These are phyloP conservation scores for Carpatolechia fugitivella DNA, from an alignment of 2,888 invertebrate species.

Conservation along the genomic window DNA sequence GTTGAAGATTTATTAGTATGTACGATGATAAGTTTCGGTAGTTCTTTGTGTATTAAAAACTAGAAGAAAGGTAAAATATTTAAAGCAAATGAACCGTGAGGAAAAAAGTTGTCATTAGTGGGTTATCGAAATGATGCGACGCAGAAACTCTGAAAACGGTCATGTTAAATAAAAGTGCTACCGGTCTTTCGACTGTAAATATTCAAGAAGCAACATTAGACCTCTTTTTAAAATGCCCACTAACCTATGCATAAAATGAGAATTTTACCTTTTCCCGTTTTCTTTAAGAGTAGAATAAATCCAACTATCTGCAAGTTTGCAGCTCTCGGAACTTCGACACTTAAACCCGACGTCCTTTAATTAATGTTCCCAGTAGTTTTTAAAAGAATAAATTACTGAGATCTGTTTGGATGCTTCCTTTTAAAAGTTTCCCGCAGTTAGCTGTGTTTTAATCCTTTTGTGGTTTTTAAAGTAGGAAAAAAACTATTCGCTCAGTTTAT, in stretches of 20 bases:
- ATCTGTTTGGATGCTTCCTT: neutral
- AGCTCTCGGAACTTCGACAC: conserved; percentile 2
- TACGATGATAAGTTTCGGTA: too few species aligned
- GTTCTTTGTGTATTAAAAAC: too few species aligned
- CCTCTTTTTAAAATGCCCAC: too few species aligned
- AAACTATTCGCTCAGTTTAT: too few species aligned
- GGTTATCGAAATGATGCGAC: too few species aligned
- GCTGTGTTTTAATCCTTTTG: neutral
- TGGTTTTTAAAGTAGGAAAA: too few species aligned
- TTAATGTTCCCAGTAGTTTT: conserved; percentile 9
- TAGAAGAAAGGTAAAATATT: too few species aligned
- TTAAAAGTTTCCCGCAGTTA: neutral
- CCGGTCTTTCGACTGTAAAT: neutral
- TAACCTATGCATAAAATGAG: neutral
- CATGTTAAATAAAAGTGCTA: too few species aligned
- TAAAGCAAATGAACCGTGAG: too few species aligned
- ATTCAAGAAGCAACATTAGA: neutral
- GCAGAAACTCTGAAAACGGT: too few species aligned
- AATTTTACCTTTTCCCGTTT: neutral
- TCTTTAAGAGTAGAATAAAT: neutral
- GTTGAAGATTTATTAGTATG: too few species aligned
- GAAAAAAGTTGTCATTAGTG: too few species aligned
- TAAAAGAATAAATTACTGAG: conserved; percentile 8
- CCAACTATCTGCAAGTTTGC: conserved; percentile 3
- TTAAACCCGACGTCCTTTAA: conserved; percentile 7